These are phyloP conservation scores for Petaurus breviceps DNA, from an alignment of 2,113 vertebrate genomes.

Conservation along the genomic window DNA sequence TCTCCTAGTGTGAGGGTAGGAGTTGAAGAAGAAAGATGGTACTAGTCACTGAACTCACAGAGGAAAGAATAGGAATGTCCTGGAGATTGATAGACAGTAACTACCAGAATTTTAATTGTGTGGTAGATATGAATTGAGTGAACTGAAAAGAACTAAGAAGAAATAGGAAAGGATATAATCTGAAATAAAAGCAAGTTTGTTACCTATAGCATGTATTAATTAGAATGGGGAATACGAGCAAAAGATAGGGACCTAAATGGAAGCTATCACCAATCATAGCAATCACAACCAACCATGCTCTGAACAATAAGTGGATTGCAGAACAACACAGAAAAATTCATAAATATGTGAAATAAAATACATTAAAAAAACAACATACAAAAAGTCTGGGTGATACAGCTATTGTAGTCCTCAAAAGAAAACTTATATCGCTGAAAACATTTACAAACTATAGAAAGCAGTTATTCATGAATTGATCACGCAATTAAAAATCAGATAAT, in stretches of 20 bases:
- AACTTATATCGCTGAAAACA: neutral
- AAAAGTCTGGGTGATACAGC: neutral
- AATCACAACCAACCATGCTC: neutral
- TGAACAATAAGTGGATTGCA: neutral
- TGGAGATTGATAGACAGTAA: neutral
- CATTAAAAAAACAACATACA: neutral
- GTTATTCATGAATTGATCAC: neutral
- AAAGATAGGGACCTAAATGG: neutral
- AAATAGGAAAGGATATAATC: neutral
- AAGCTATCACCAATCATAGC: neutral
- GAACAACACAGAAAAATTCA: neutral
- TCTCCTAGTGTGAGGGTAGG: neutral
- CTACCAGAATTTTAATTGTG: neutral
- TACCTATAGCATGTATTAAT: neutral
- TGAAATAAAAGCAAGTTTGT: neutral
- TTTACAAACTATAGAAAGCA: neutral
- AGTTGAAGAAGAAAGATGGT: neutral
- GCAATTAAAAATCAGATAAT: neutral
- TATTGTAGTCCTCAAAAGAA: no score
- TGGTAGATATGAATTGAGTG: neutral
- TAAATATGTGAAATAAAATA: neutral
- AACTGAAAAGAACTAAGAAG: neutral
- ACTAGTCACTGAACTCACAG: neutral
- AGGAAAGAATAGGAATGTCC: neutral
- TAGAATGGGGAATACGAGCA: neutral